These are phyloP conservation scores for Nezara viridula DNA, from an alignment of 2,888 invertebrate genomes.

Conservation along the genomic window DNA sequence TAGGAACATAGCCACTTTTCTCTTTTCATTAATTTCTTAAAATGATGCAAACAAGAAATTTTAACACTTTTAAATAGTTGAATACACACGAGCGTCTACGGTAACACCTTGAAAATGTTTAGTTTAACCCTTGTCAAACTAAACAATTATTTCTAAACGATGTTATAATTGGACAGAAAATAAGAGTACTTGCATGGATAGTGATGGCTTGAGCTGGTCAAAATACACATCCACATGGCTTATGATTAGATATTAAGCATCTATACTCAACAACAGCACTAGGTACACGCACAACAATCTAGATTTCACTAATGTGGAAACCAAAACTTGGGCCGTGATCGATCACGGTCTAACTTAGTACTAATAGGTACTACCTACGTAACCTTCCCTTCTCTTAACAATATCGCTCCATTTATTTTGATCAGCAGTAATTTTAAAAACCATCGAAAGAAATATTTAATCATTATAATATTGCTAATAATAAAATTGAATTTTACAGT, in stretches of 20 bases:
- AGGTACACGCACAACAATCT: not conserved
- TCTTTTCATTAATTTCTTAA: conserved; percentile 4
- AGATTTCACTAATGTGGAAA: conserved; percentile 40
- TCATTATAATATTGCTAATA: not conserved
- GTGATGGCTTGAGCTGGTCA: not conserved
- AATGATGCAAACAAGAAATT: not conserved
- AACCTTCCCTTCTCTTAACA: conserved; percentile 46
- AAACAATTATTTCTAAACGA: conserved; percentile 30
- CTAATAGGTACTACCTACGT: not conserved
- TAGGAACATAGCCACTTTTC: conserved; percentile 18
- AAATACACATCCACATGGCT: not conserved
- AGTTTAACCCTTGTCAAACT: conserved; percentile 22
- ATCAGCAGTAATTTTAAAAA: not conserved
- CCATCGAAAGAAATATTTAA: not conserved
- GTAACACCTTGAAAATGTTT: not conserved
- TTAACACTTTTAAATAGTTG: too few relatives aligned
- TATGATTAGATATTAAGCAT: not conserved
- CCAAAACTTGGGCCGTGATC: conserved; percentile 35
- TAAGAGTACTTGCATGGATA: conserved; percentile 11
- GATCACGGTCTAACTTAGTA: conserved; percentile 38
- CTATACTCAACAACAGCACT: not conserved
- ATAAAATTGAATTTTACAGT: not conserved
- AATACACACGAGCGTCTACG: not conserved
- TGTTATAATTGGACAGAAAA: conserved; percentile 39
- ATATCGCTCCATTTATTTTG: conserved; percentile 13